Percentiles rank a stretch among this genome's conserved stretches.
Conservation (phyloP, 2,888 invertebrate species). For the Auanema freiburgensis region DNA sequence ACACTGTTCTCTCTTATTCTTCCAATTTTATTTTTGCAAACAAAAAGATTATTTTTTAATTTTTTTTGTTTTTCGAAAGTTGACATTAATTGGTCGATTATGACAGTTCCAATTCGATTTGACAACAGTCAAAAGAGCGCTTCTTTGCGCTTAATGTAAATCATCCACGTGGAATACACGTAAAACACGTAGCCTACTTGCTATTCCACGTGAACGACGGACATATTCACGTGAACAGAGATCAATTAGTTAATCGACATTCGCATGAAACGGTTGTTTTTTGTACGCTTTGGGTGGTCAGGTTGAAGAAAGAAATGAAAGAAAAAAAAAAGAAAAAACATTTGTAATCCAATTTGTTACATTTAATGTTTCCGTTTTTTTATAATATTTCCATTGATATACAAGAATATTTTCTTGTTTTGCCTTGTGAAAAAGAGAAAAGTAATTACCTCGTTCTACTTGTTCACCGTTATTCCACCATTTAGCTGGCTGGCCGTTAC, state of each 20-base stretch:
- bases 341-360: not conserved
- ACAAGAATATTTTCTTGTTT: not conserved
- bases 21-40: not conserved
- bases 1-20: constrained; percentile 5
- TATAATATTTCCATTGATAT: not conserved
- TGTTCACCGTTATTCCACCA: constrained; percentile 52
- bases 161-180: too few species aligned
- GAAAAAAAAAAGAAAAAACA: not conserved
- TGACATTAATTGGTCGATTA: too few species aligned
- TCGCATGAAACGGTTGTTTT: too few species aligned
- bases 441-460: constrained; percentile 39
- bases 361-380: not conserved
- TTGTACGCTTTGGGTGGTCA: not conserved
- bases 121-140: not conserved
- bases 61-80: too few species aligned
- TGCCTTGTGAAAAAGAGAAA: not conserved
- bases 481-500: constrained; percentile 47
- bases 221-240: too few species aligned
- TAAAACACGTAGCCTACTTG: not conserved
- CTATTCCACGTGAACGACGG: too few species aligned
- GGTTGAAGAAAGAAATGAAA: not conserved
- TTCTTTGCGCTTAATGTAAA: not conserved
- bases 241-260: too few species aligned
- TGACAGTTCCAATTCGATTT: too few species aligned
- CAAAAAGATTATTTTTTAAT: not conserved